Conservation (phyloP, 2,888 invertebrate genomes). For the Volucella bombylans region DNA sequence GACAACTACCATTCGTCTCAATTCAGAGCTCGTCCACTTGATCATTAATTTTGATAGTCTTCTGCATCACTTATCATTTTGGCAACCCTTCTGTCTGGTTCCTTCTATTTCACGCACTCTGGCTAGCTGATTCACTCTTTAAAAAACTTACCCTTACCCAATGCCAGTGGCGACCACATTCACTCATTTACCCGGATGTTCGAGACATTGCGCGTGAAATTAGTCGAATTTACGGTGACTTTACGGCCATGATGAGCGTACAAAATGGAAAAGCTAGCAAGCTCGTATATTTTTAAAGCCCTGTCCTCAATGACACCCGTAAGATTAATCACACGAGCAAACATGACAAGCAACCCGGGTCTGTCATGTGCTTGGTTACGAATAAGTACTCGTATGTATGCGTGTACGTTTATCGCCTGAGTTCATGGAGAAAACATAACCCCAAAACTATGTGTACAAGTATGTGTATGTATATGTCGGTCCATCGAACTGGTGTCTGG, state of each 20-base stretch:
- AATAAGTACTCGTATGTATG: background rate
- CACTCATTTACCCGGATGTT: conserved; percentile 32
- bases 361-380: background rate
- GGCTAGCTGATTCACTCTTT: background rate
- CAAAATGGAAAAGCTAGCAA: background rate
- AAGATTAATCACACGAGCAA: conserved; percentile 67
- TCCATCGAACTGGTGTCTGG: background rate
- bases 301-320: conserved; percentile 40
- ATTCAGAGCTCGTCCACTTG: conserved; percentile 2
- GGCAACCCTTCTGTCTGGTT: no score
- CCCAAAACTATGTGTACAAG: conserved; percentile 6
- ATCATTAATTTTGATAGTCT: background rate
- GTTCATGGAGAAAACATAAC: conserved; percentile 45
- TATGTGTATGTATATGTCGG: no score
- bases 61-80: background rate
- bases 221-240: conserved; percentile 27
- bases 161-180: background rate
- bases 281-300: conserved; percentile 30
- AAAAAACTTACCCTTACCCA: background rate
- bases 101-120: conserved; percentile 6
- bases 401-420: conserved; percentile 11
- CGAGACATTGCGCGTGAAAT: conserved; percentile 42
- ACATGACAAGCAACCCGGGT: conserved; percentile 35
- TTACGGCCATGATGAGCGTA: conserved; percentile 15
- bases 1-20: conserved; percentile 1